These are phyloP conservation scores for Panulirus ornatus DNA, from an alignment of 1,140 invertebrate genomes.

Conservation along the genomic window DNA sequence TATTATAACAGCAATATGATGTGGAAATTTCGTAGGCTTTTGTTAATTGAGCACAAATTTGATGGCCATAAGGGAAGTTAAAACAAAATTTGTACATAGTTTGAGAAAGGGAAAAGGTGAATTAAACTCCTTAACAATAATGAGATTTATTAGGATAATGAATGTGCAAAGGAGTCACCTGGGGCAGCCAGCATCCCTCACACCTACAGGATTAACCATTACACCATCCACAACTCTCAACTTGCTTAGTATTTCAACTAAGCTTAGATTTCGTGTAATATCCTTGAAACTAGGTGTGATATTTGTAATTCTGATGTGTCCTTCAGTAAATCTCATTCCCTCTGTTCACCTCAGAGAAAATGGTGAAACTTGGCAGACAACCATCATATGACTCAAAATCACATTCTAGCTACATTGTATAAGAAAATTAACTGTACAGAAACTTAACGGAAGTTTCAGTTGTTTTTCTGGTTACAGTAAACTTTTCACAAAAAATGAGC, in stretches of 20 bases:
- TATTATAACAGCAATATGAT: not conserved
- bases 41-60: not conserved
- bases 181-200: conserved; percentile 59
- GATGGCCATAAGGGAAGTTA: no score
- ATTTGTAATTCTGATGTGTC: not conserved
- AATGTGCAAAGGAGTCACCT: conserved; percentile 68
- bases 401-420: not conserved
- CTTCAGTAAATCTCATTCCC: not conserved
- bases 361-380: not conserved
- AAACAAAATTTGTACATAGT: no score
- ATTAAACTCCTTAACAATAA: conserved; percentile 25
- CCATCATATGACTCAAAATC: not conserved
- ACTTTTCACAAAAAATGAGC: not conserved
- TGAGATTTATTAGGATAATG: conserved; percentile 72
- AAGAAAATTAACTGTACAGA: not conserved
- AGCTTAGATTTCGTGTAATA: conserved; percentile 13
- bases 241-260: not conserved
- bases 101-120: no score
- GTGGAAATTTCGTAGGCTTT: not conserved
- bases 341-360: not conserved
- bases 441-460: not conserved
- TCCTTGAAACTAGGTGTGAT: not conserved
- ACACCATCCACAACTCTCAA: not conserved
- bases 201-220: conserved; percentile 34
- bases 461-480: not conserved